Evolutionary conservation across 2,113 vertebrate species (phyloP).

Genomic region (Blennius ocellaris): DNA sequence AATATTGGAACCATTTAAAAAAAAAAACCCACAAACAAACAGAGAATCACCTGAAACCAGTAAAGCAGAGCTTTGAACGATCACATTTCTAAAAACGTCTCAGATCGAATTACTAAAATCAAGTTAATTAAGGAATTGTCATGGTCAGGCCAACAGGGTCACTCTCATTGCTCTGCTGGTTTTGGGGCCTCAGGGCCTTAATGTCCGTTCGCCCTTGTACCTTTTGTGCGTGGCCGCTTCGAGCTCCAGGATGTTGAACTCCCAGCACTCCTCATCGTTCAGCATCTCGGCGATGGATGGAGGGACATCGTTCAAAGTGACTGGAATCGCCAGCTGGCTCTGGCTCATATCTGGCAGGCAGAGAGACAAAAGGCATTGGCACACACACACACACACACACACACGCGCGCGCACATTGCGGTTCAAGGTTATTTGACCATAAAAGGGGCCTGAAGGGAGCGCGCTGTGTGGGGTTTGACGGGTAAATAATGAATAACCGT

Average conservation of each 20-base stretch:
- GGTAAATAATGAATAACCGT: constrained; percentile 1
- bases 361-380: constrained; percentile 21
- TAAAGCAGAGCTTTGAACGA: too few species aligned
- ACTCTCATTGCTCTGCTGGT: too few species aligned
- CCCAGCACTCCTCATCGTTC: constrained; percentile 93
- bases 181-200: too few species aligned
- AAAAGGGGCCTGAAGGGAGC: constrained; percentile 17
- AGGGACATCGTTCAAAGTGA: constrained; percentile 90
- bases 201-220: constrained; percentile 68
- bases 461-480: constrained; percentile 1
- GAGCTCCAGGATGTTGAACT: constrained; percentile 96
- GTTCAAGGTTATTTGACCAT: constrained; percentile 29
- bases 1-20: too few species aligned
- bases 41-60: too few species aligned
- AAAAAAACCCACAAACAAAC: too few species aligned
- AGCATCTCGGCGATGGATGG: constrained; percentile 88
- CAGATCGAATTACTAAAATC: too few species aligned
- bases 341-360: constrained; percentile 86
- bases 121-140: too few species aligned
- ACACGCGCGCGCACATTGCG: neutral
- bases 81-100: too few species aligned
- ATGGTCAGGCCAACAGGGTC: too few species aligned
- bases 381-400: neutral
- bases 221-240: constrained; percentile 95
- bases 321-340: constrained; percentile 88